These are phyloP conservation scores for Sceloporus tristichus DNA, from an alignment of 2,113 vertebrate species.

Conservation along the genomic window DNA sequence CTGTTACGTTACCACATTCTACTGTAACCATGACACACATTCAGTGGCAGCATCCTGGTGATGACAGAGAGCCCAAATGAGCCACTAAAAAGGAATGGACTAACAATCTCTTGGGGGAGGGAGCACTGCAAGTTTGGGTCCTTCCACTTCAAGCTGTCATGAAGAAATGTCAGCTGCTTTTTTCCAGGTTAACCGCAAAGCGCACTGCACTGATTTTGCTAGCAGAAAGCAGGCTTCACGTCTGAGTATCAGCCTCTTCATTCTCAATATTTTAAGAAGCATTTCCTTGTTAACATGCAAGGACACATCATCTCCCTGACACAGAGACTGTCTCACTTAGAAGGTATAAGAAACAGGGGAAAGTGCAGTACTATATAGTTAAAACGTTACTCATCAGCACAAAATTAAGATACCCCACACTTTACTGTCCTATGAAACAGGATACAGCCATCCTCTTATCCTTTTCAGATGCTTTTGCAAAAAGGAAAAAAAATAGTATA, in stretches of 20 bases:
- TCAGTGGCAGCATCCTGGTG: conserved; percentile 85
- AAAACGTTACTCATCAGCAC: conserved; percentile 55
- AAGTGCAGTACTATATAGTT: conserved; percentile 45
- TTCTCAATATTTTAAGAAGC: conserved; percentile 62
- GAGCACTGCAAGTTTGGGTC: conserved; percentile 83
- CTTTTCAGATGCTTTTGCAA: conserved; percentile 35
- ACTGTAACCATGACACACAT: conserved; percentile 94
- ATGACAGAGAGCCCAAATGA: conserved; percentile 90
- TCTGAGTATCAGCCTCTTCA: conserved; percentile 72
- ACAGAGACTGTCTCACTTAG: conserved; percentile 40
- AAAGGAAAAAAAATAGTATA: conserved; percentile 21
- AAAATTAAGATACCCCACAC: conserved; percentile 46
- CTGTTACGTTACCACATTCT: conserved; percentile 87
- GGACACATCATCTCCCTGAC: conserved; percentile 56
- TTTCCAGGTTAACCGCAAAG: conserved; percentile 63
- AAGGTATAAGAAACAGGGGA: conserved; percentile 39
- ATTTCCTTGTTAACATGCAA: conserved; percentile 64
- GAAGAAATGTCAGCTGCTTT: conserved; percentile 80
- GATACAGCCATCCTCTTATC: conserved; percentile 54
- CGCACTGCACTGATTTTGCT: conserved; percentile 54
- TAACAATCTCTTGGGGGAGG: conserved; percentile 78
- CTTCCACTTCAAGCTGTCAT: conserved; percentile 88
- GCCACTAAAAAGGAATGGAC: conserved; percentile 86
- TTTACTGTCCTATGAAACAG: conserved; percentile 43
- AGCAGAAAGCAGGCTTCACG: conserved; percentile 64